Evolutionary conservation across 2,888 invertebrate species (phyloP).

Genomic region (Rhodophaea formosa): DNA sequence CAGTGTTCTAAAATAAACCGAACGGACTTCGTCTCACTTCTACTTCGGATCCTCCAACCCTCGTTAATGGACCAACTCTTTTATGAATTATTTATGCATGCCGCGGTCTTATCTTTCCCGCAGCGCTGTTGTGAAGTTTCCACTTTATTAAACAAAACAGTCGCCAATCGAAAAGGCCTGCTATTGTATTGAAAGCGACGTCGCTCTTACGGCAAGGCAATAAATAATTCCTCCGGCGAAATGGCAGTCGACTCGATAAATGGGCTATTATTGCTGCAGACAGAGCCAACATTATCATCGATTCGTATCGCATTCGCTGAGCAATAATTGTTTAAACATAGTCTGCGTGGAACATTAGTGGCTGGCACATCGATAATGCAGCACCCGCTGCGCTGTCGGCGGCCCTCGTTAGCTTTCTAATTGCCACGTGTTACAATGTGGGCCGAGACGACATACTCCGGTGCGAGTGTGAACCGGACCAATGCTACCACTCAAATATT

Average conservation of each 20-base stretch:
- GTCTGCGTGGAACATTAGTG: constrained; percentile 64
- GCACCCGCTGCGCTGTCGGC: constrained; percentile 44
- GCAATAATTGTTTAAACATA: constrained; percentile 78
- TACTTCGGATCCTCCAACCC: constrained; percentile 61
- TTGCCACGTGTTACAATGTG: constrained; percentile 40
- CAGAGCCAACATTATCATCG: constrained; percentile 75
- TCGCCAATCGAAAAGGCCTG: constrained; percentile 56
- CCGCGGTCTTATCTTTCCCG: constrained; percentile 60
- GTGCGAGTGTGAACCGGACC: constrained; percentile 35
- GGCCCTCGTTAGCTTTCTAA: constrained; percentile 58
- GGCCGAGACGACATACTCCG: constrained; percentile 16
- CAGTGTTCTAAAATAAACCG: constrained; percentile 47
- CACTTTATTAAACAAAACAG: constrained; percentile 72
- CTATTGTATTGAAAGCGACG: constrained; percentile 69
- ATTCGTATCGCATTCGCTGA: constrained; percentile 72
- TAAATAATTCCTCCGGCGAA: constrained; percentile 73
- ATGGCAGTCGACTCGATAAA: constrained; percentile 73
- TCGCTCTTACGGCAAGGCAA: constrained; percentile 65
- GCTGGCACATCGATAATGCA: constrained; percentile 66
- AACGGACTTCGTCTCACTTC: constrained; percentile 39
- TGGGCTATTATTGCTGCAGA: constrained; percentile 75
- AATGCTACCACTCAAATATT: constrained; percentile 46
- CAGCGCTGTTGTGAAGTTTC: constrained; percentile 55
- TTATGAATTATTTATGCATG: constrained; percentile 74
- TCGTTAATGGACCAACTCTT: constrained; percentile 69